A percentile compares a stretch with the other conserved stretches of the same genome.
Evolutionary conservation across 2,888 invertebrate genomes (phyloP).

Genomic region (Eupithecia abbreviata): DNA sequence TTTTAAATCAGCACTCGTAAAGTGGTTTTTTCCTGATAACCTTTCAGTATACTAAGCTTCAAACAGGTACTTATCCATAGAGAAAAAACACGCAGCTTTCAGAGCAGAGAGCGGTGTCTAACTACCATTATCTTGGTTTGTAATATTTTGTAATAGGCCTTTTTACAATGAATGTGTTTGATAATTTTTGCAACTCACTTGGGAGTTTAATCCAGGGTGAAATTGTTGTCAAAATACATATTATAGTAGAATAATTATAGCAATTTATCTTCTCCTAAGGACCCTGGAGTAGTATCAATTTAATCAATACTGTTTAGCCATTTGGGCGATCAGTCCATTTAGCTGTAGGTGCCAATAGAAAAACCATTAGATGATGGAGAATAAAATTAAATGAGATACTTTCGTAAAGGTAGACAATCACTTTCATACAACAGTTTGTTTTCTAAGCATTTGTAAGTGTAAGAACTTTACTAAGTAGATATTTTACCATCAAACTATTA

Average conservation of each 20-base stretch:
- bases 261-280: not conserved
- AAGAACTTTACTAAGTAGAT: not conserved
- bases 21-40: constrained; percentile 14
- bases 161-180: no score
- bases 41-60: not conserved
- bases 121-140: no score
- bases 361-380: constrained; percentile 6
- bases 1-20: constrained; percentile 39
- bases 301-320: constrained; percentile 13
- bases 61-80: not conserved
- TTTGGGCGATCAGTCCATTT: constrained; percentile 21
- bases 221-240: no score
- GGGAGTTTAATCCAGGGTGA: no score
- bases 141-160: no score
- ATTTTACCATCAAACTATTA: not conserved
- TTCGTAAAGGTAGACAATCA: not conserved
- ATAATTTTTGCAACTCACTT: no score
- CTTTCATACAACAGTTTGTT: not conserved
- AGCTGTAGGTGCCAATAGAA: constrained; percentile 32
- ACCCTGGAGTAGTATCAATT: not conserved
- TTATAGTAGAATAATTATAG: not conserved
- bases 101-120: no score
- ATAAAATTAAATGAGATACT: not conserved
- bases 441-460: not conserved
- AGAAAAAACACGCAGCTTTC: no score